Evolutionary conservation across 2,797 vertebrate species (phyloP), one percentile per base, ranked within the genome.

Genomic region (Sphenodon punctatus): DNA sequence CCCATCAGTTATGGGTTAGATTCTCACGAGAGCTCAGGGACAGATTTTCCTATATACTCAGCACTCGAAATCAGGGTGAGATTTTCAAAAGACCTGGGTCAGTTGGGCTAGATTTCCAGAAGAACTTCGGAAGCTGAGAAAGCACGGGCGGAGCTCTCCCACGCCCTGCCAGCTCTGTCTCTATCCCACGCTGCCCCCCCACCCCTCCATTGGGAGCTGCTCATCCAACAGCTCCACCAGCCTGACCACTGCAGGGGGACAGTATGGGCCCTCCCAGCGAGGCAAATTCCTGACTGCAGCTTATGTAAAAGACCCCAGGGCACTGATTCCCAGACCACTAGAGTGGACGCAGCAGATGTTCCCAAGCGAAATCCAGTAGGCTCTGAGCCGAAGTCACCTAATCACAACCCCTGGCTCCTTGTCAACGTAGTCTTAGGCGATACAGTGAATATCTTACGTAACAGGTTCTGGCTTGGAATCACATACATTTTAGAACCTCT

Each of bases 361-460:
- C 63, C 0, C 14, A 77, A 69, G 78, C 63, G 71, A 91, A 94
- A 93, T 92, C 90, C 91, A 72, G 34, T 77, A 74, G 0, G 0
- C n/a, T 71, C 64, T 4, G 3, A 78, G 88, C 89, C 85, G 87
- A 93, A 66, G 87, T 93, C 92, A 88, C 89, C 92, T 90, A 91
- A 93, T 93, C 91, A 89, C 80, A 72, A 10, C 0, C n/a, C 0
- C 9, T 91, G 84, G 85, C 91, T 88, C 3, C 56, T 60, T 82
- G 85, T 88, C 93, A 93, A 64, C 38, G 63, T 32, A 0, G 41
- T 85, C 77, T 67, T 89, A 84, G 86, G 92, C 69, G 70, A 73
- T 64, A 45, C 80, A 66, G 85, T 90, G 91, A 91, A 89, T 90
- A 91, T 80, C 83, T 93, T 92, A 92, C 16, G 72, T 91, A 94